phyloP scores from a whole-genome alignment of 2,113 vertebrate genomes.

The Stercorarius parasiticus region DNA sequence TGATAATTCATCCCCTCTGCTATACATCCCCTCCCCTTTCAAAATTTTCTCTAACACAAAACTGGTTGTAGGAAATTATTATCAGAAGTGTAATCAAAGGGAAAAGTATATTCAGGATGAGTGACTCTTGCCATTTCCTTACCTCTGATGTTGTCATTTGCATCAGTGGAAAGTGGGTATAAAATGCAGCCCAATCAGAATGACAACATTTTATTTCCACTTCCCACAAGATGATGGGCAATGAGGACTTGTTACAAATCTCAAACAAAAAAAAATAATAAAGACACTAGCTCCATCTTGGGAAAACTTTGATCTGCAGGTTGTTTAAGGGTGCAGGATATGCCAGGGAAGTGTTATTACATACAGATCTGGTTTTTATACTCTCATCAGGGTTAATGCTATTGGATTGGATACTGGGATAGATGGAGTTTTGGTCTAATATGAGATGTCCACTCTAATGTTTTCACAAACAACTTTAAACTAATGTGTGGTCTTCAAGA shows the following conservation, averaged over 20 bases:
- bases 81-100: neutral
- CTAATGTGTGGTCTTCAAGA: neutral
- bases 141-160: neutral
- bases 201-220: neutral
- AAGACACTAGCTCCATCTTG: neutral
- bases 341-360: neutral
- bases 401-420: fast-evolving
- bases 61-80: neutral
- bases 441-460: fast-evolving
- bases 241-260: neutral
- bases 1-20: neutral
- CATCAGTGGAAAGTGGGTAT: neutral
- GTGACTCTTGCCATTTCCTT: neutral
- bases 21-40: neutral
- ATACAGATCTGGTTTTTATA: neutral
- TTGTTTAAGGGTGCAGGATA: neutral
- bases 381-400: neutral
- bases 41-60: neutral
- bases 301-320: neutral
- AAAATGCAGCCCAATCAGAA: neutral
- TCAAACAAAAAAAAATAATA: neutral
- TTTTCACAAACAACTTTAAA: neutral
- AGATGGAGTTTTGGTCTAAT: neutral
- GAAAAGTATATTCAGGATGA: neutral
- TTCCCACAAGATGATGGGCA: neutral